Percentiles rank a stretch among this genome's conserved stretches.
Conservation (phyloP, 2,797 vertebrate species). For the Dicrostonyx torquatus region DNA sequence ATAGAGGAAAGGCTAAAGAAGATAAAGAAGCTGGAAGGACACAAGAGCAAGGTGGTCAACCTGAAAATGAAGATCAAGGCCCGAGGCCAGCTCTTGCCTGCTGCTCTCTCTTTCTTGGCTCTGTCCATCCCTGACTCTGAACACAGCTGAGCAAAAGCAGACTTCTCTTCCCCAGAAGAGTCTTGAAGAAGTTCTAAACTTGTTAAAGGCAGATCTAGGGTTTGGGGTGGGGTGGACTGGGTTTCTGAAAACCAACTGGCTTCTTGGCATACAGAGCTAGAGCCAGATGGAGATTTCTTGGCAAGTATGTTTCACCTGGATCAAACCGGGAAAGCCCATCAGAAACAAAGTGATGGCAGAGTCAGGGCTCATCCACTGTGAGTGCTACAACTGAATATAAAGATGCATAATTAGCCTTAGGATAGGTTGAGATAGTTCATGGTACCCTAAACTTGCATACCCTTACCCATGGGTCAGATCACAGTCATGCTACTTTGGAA, state of each 20-base stretch:
- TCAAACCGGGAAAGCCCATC: not conserved
- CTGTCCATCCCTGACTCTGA: not conserved
- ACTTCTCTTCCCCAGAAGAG: not conserved
- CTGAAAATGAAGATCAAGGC: not conserved
- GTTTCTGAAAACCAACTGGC: too few relatives aligned
- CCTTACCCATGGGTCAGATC: not conserved
- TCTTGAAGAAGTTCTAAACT: not conserved
- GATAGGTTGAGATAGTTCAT: not conserved
- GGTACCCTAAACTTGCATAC: not conserved
- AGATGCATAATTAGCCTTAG: not conserved
- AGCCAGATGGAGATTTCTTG: not conserved
- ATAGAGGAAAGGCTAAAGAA: slow-evolving; percentile 12
- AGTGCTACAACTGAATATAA: not conserved
- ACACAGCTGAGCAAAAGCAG: not conserved
- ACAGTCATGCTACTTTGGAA: not conserved
- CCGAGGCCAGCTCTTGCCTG: not conserved
- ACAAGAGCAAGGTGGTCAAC: not conserved
- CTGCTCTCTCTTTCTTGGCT: not conserved
- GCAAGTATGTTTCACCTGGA: not conserved
- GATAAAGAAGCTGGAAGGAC: not conserved
- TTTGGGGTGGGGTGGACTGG: rapidly evolving
- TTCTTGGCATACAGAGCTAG: not conserved
- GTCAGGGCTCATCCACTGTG: not conserved
- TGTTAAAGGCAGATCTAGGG: not conserved
- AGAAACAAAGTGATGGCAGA: not conserved